Percentiles rank a stretch among this genome's conserved stretches.
Evolutionary conservation across 1,140 invertebrate genomes (phyloP).

Genomic region (Pseudomyrmex pallidus): DNA sequence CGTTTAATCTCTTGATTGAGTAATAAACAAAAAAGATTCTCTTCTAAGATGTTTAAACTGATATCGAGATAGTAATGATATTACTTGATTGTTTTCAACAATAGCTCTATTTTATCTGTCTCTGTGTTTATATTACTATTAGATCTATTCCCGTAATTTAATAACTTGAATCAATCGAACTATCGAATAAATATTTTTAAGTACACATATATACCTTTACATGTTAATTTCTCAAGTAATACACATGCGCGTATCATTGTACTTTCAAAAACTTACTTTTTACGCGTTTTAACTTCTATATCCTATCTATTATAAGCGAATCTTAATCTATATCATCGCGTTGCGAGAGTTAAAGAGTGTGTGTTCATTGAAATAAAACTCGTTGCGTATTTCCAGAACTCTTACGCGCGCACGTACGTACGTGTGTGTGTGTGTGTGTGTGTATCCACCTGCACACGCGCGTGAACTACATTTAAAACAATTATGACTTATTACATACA

Average conservation of each 20-base stretch:
- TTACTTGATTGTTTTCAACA: conserved; percentile 44
- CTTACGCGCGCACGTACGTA: neutral
- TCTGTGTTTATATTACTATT: conserved; percentile 21
- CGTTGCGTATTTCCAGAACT: neutral
- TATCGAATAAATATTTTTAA: conserved; percentile 25
- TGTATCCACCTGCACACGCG: too few relatives aligned
- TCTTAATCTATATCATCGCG: conserved; percentile 10
- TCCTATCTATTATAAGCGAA: conserved; percentile 19
- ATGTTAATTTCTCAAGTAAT: conserved; percentile 32
- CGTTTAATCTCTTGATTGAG: neutral
- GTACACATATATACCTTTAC: conserved; percentile 5
- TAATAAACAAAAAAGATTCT: neutral
- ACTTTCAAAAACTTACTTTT: conserved; percentile 30
- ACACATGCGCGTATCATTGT: conserved; percentile 31
- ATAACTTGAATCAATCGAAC: conserved; percentile 45
- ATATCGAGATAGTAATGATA: neutral
- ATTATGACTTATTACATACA: neutral
- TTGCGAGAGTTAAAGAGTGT: neutral
- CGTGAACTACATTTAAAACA: conserved; percentile 18
- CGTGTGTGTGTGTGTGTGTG: too few relatives aligned
- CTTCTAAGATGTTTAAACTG: conserved; percentile 27
- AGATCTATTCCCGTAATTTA: conserved; percentile 11
- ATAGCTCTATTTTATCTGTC: conserved; percentile 44
- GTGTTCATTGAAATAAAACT: conserved; percentile 1
- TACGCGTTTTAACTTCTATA: conserved; percentile 22